Evolutionary conservation across 2,113 vertebrate species (phyloP), one percentile per base, ranked within the genome.

Genomic region (Gila orcuttii): DNA sequence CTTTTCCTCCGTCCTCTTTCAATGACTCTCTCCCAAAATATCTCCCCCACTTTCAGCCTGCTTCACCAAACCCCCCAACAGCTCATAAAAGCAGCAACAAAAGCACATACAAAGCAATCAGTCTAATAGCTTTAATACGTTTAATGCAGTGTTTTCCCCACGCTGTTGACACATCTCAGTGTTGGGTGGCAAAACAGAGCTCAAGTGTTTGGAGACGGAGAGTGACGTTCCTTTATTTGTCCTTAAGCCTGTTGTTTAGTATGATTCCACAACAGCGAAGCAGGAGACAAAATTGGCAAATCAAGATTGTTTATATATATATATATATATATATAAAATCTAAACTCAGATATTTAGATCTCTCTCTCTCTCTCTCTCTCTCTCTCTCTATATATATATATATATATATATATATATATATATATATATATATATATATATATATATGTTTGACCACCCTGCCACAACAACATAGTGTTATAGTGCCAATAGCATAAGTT

Each of bases 101-200:
- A 90, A 84, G 82, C 82, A 11, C 82, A 13, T 84, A 93, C 92
- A 94, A 93, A 93, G 92, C 93, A 92, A 93, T 93, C 91, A 90
- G 91, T 89, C 93, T 95, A 94, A 95, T 95, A 91, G 94, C 88
- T 87, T 93, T 95, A 95, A 95, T 95, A 94, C 92, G 92, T 94
- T 89, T 94, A 94, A 92, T 89, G 90, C 83, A 88, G 88, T 93
- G 91, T 93, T 92, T 91, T 93, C 75, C 89, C 89, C 79, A 19
- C 57, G 3, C 5, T 93, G 93, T 94, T 94, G 93, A 94, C 94
- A 95, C 93, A 93, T 95, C 93, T 92, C 90, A 90, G 82, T 91
- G 91, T 94, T 93, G 91, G 91, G 91, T 93, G 91, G 90, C 93
- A 92, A 95, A 95, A 95, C 94, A 95, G 88, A 85, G 84, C 92